Evolutionary conservation across 2,797 vertebrate species (phyloP).

Genomic region (Pseudomugil gertrudae): DNA sequence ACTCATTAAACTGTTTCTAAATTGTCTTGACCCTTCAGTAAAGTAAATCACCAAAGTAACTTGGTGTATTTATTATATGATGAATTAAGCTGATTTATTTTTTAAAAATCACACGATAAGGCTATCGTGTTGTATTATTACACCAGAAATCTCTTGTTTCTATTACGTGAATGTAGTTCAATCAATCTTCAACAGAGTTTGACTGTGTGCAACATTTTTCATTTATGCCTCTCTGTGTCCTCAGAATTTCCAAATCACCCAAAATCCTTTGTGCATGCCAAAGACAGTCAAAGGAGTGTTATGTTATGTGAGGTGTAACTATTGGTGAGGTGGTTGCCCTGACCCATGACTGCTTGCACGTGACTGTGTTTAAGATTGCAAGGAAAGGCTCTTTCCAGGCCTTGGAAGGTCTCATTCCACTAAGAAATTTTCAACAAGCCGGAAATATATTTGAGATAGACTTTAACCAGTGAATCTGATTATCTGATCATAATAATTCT

Average conservation of each 20-base stretch:
- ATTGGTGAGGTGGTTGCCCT: no score
- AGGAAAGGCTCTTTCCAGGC: no score
- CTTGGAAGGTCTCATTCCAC: neutral
- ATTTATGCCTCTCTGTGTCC: neutral
- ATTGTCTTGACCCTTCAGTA: constrained; percentile 18
- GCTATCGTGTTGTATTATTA: no score
- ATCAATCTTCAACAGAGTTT: neutral
- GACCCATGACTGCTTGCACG: no score
- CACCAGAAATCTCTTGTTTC: no score
- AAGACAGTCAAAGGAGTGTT: no score
- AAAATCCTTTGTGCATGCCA: neutral
- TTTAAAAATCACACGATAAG: no score
- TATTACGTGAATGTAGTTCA: no score
- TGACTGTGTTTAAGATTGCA: no score
- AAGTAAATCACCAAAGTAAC: neutral
- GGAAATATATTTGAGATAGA: neutral
- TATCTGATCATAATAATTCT: no score
- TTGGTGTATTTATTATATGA: neutral
- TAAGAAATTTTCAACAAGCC: neutral
- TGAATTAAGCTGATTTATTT: neutral
- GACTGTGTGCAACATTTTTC: neutral
- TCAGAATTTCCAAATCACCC: neutral
- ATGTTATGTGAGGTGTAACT: no score
- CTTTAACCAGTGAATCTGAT: neutral
- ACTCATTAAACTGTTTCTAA: constrained; percentile 43